A percentile compares a stretch with the other conserved stretches of the same genome.
Conservation (phyloP, 2,888 invertebrate species). For the Parnassius mnemosyne region DNA sequence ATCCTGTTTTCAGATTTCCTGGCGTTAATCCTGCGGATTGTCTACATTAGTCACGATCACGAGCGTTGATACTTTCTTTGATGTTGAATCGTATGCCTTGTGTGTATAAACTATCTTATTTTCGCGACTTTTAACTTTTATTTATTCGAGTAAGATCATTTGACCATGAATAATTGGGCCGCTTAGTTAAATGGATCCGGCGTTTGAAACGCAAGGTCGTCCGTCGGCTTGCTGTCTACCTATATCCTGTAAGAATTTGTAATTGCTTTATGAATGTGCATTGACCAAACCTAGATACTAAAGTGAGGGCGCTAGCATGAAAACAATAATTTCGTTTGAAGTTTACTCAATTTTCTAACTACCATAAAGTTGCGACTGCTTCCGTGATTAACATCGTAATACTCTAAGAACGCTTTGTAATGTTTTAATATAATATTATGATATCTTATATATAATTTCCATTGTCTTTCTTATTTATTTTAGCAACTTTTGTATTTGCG, state of each 20-base stretch:
- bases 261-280: conserved; percentile 8
- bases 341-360: background rate
- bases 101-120: conserved; percentile 26
- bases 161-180: conserved; percentile 47
- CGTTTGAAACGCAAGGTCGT: conserved; percentile 60
- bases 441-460: too few species aligned
- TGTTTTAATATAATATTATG: too few species aligned
- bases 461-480: too few species aligned
- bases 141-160: conserved; percentile 34
- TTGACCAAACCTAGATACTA: conserved; percentile 10
- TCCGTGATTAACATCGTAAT: too few species aligned
- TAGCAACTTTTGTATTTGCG: too few species aligned
- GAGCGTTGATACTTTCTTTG: conserved; percentile 41
- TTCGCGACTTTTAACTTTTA: conserved; percentile 29
- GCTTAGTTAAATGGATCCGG: conserved; percentile 46
- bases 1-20: conserved; percentile 75
- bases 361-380: background rate
- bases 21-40: conserved; percentile 64
- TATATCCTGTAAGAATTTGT: conserved; percentile 35
- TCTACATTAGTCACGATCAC: conserved; percentile 64
- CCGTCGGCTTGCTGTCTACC: conserved; percentile 34
- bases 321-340: background rate
- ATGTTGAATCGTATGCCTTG: conserved; percentile 30
- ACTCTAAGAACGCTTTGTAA: too few species aligned
- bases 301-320: conserved; percentile 7